Conservation (phyloP, 2,113 vertebrate genomes). For the Myodes glareolus region DNA sequence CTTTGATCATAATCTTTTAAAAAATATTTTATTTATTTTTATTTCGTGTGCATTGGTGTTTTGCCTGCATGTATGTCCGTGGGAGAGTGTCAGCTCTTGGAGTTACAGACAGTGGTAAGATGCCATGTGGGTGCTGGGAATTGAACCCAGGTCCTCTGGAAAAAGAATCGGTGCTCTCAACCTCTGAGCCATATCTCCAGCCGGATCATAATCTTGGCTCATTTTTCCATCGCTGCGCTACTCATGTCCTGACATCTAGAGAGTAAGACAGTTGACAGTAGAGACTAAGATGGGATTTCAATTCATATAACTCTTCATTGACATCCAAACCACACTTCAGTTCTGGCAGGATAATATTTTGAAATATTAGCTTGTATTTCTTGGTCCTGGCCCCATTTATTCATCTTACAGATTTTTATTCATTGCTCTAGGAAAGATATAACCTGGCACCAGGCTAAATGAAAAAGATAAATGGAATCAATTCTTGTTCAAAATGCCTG, state of each 20-base stretch:
- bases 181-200: not conserved
- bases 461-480: conserved; percentile 48
- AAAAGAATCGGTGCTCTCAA: not conserved
- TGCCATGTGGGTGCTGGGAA: not conserved
- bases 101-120: not conserved
- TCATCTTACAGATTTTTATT: conserved; percentile 8
- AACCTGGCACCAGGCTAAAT: conserved; percentile 29
- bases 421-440: conserved; percentile 40
- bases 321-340: not conserved
- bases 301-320: not conserved
- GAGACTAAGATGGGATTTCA: not conserved
- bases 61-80: not conserved
- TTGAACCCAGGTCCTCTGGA: not conserved
- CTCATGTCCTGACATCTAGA: not conserved
- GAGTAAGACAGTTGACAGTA: not conserved
- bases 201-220: not conserved
- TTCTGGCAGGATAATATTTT: conserved; percentile 35
- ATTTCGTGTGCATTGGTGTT: not conserved
- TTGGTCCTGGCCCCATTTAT: conserved; percentile 27
- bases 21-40: not conserved
- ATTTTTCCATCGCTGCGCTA: not conserved
- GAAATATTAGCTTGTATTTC: conserved; percentile 53
- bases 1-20: not conserved
- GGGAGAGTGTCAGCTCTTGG: not conserved
- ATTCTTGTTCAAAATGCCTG: conserved; percentile 10